These are phyloP conservation scores for Condylura cristata DNA, from an alignment of 2,113 vertebrate species.

Conservation along the genomic window DNA sequence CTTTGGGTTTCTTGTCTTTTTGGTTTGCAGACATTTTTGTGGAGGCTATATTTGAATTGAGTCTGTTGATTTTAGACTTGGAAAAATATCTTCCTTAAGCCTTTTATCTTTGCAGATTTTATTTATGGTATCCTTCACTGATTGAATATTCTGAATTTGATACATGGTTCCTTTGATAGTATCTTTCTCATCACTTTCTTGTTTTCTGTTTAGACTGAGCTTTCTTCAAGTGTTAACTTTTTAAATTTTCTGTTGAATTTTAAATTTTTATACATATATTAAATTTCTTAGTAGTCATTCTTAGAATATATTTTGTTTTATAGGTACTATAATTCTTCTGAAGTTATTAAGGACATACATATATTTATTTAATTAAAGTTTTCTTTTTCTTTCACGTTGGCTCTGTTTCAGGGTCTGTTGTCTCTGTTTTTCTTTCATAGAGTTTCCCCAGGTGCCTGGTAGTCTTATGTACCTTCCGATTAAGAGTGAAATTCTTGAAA, in stretches of 20 bases:
- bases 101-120: not conserved
- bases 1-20: not conserved
- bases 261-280: conserved; percentile 16
- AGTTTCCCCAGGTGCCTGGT: not conserved
- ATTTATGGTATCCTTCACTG: not conserved
- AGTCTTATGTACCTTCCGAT: not conserved
- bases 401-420: not conserved
- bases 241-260: not conserved
- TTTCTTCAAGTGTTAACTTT: not conserved
- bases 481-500: not conserved
- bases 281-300: not conserved
- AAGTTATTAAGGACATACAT: not conserved
- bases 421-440: not conserved
- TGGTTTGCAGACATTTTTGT: not conserved
- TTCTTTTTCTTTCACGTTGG: no score
- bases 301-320: not conserved
- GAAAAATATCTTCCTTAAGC: not conserved
- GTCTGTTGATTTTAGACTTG: not conserved
- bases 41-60: not conserved
- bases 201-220: not conserved
- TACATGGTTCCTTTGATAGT: conserved; percentile 22
- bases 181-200: not conserved
- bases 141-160: not conserved
- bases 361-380: not conserved
- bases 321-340: not conserved